phyloP scores from a whole-genome alignment of 2,888 invertebrate genomes.

The Nephrotoma appendiculata region DNA sequence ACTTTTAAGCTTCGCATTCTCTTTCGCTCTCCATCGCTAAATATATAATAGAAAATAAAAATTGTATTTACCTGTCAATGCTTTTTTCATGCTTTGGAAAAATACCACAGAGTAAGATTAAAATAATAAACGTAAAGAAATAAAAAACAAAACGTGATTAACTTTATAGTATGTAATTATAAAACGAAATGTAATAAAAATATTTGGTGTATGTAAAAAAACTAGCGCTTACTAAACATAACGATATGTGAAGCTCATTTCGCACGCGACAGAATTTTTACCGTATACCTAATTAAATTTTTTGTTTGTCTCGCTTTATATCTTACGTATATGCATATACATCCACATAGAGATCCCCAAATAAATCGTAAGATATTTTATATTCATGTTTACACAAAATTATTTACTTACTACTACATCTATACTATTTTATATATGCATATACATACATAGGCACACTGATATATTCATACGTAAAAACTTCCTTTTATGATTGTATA shows the following conservation, averaged over 20 bases:
- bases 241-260: neutral
- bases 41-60: neutral
- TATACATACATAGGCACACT: no score
- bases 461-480: neutral
- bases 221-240: neutral
- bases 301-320: neutral
- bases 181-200: neutral
- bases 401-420: neutral
- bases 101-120: neutral
- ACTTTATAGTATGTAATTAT: neutral
- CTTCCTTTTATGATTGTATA: neutral
- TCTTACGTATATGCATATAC: neutral
- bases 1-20: no score
- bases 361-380: neutral
- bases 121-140: neutral
- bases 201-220: neutral
- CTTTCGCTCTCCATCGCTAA: no score
- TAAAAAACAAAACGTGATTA: neutral
- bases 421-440: neutral
- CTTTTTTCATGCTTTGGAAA: neutral
- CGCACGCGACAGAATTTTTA: neutral
- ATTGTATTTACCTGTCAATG: neutral
- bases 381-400: neutral
- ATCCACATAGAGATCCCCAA: neutral
- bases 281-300: neutral